Base-by-base conservation (phyloP, 2,797 vertebrate species). In the Cetoscarus ocellatus region DNA sequence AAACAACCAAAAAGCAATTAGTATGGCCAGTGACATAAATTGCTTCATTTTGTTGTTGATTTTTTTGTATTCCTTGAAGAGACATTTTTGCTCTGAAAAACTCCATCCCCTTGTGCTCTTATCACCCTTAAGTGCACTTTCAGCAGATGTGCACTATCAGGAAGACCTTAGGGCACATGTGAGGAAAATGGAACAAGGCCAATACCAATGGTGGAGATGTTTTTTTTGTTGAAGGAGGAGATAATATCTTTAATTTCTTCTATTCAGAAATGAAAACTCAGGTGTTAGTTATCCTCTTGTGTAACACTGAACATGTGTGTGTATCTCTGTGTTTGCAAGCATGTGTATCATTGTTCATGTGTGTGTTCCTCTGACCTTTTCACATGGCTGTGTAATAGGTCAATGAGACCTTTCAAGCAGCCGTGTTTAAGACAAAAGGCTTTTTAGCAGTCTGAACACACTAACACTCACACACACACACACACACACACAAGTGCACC, bases 351-450 rank as follows among this genome's bases (percentile, higher is more conserved):
- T n/a, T 64, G 39, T 60, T 18, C 53, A 55, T 55, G 35, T 58
- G 15, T 43, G 15, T 43, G 40, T 15, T 68, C 15, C 15, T 19
- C 61, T 88, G 71, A 87, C 73, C 82, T 86, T 88, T 89, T 59
- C 47, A 39, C 42, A 53, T 44, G 18, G 13, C 11, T 62, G 54
- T 80, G 77, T 53, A 70, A 86, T 74, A 79, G 79, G 79, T 84
- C 76, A 80, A 66, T 73, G 58, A 80, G 68, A 83, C 65, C 75
- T 84, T 84, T 85, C 57, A 75, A 79, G 55, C 54, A 62, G 62
- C 17, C 7, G 8, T 50, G 63, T 70, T 72, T 48, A 61, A 63
- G 67, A 72, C 73, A 78, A 15, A 36, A 55, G 55, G 35, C 55
- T 57, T 38, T 67, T 77, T 40, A 50, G 56, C 57, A 64, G 68